Evolutionary conservation across 2,888 invertebrate genomes (phyloP).

Genomic region (Plemyria rubiginata): DNA sequence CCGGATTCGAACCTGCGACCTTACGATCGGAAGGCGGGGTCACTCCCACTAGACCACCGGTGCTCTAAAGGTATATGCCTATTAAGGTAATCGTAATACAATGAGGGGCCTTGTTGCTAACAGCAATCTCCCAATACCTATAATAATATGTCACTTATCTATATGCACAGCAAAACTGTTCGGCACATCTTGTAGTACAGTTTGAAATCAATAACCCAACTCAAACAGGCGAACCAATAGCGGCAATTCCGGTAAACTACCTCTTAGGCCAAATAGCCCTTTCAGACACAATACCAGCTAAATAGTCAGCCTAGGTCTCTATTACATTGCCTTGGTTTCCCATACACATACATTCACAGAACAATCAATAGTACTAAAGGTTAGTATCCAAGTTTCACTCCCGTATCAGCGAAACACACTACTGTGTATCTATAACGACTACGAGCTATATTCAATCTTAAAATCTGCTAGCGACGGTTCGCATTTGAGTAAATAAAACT

Average conservation of each 20-base stretch:
- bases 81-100: too few relatives aligned
- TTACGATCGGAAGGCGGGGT: too few relatives aligned
- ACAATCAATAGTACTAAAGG: background rate
- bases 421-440: background rate
- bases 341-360: slow-evolving; percentile 58
- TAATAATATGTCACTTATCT: too few relatives aligned
- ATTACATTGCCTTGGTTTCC: slow-evolving; percentile 65
- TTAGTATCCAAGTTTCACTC: slow-evolving; percentile 15
- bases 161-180: slow-evolving; percentile 3
- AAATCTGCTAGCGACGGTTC: background rate
- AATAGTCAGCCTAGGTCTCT: slow-evolving; percentile 46
- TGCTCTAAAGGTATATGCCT: too few relatives aligned
- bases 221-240: slow-evolving; percentile 24
- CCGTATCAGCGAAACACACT: background rate
- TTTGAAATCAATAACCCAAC: slow-evolving; percentile 33
- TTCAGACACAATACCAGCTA: slow-evolving; percentile 38
- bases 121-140: too few relatives aligned
- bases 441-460: slow-evolving; percentile 10
- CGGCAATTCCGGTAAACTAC: slow-evolving; percentile 32
- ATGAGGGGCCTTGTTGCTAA: too few relatives aligned
- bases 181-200: slow-evolving; percentile 1
- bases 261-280: slow-evolving; percentile 41
- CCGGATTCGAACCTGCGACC: too few relatives aligned
- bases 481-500: slow-evolving; percentile 3
- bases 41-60: too few relatives aligned